These are phyloP conservation scores for Gobiocypris rarus DNA, from an alignment of 2,113 vertebrate species.

Conservation along the genomic window DNA sequence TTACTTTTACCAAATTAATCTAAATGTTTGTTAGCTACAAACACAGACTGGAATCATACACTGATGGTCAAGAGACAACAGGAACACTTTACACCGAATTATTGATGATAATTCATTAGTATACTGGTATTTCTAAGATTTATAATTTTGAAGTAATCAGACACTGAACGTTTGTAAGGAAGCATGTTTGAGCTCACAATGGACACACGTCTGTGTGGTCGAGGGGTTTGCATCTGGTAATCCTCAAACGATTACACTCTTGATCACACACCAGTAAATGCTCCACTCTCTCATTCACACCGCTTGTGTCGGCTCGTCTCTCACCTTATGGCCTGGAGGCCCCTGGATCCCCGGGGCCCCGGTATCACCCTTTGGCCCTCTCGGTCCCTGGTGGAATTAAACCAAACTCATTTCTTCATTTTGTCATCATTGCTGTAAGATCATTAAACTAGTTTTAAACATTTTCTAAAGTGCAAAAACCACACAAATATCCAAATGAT, in stretches of 20 bases:
- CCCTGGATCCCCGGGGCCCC: slow-evolving; percentile 83
- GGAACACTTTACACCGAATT: too few relatives aligned
- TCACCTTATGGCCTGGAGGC: slow-evolving; percentile 76
- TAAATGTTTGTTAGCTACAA: too few relatives aligned
- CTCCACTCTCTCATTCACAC: neutral
- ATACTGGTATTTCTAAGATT: too few relatives aligned
- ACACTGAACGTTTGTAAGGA: neutral
- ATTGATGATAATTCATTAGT: too few relatives aligned
- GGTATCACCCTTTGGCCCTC: slow-evolving; percentile 84
- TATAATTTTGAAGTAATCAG: neutral
- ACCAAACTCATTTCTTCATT: neutral
- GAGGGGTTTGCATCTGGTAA: neutral
- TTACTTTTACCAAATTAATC: too few relatives aligned
- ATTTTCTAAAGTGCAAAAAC: neutral
- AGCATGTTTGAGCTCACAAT: neutral
- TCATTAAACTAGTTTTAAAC: neutral
- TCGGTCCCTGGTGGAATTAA: slow-evolving; percentile 76
- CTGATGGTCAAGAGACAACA: too few relatives aligned
- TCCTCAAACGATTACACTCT: neutral
- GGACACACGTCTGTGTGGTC: neutral
- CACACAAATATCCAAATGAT: neutral
- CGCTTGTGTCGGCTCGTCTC: neutral
- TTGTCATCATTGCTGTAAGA: neutral
- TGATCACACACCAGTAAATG: neutral
- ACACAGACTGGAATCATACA: too few relatives aligned